phyloP scores from a whole-genome alignment of 1,140 invertebrate species.

The Apis florea region DNA sequence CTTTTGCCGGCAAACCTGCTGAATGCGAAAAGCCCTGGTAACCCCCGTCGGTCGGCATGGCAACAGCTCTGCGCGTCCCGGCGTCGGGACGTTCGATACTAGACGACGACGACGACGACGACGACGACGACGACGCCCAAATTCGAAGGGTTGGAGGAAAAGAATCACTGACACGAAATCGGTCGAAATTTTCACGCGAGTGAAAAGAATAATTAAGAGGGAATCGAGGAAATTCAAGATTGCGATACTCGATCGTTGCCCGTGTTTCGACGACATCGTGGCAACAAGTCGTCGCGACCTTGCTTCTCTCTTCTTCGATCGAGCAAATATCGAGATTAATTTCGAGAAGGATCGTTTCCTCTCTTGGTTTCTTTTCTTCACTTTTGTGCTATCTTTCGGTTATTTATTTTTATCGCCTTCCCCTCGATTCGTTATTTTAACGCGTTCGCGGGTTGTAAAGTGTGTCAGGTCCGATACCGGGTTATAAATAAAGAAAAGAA shows the following conservation, averaged over 20 bases:
- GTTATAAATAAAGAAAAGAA: constrained; percentile 50
- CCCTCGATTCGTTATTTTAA: constrained; percentile 19
- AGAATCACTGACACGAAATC: constrained; percentile 5
- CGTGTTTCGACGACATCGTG: neutral
- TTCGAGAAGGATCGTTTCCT: no score
- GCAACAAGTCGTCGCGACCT: constrained; percentile 20
- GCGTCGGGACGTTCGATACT: constrained; percentile 80
- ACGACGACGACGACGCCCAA: constrained; percentile 70
- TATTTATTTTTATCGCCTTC: constrained; percentile 36
- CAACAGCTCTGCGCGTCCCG: constrained; percentile 79
- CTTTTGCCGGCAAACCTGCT: constrained; percentile 47
- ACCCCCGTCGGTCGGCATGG: constrained; percentile 78
- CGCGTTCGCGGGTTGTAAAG: constrained; percentile 24
- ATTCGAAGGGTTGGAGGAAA: constrained; percentile 66
- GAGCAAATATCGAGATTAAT: no score
- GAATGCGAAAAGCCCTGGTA: constrained; percentile 75
- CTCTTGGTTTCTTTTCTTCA: no score
- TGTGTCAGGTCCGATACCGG: constrained; percentile 24
- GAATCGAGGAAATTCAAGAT: no score
- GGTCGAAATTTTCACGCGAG: constrained; percentile 20
- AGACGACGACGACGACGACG: constrained; percentile 72
- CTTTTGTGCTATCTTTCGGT: no score
- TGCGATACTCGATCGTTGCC: no score
- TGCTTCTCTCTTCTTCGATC: neutral
- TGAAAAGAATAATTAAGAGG: no score